Percentiles rank a stretch among this genome's conserved stretches.
Evolutionary conservation across 2,888 invertebrate species (phyloP).

Genomic region (Pandemis corylana): DNA sequence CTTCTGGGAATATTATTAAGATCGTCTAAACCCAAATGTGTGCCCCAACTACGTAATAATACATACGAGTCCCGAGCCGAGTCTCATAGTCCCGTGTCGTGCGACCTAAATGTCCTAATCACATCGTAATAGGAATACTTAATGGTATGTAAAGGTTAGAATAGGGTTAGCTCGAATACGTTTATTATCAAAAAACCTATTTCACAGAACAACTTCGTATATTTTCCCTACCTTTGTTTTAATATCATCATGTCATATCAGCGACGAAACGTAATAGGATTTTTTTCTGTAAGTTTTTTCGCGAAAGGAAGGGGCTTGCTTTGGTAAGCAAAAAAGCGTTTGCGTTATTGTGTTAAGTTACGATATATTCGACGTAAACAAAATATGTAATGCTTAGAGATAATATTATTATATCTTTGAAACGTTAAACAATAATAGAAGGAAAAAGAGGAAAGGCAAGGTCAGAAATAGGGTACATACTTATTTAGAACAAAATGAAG

Average conservation of each 20-base stretch:
- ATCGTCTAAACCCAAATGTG: neutral
- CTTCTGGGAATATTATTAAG: neutral
- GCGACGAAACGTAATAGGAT: constrained; percentile 30
- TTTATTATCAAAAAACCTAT: constrained; percentile 30
- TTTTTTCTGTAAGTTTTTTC: constrained; percentile 11
- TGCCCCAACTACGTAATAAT: constrained; percentile 1
- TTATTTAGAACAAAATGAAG: too few species aligned
- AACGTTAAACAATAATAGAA: neutral
- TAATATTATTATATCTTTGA: neutral
- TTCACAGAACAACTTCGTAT: constrained; percentile 39
- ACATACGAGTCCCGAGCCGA: neutral
- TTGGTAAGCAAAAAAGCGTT: neutral
- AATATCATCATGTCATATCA: constrained; percentile 43
- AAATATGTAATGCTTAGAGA: neutral
- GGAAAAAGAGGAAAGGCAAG: too few species aligned
- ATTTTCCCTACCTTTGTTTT: constrained; percentile 41
- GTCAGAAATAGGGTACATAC: too few species aligned
- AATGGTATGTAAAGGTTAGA: constrained; percentile 18
- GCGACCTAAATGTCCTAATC: constrained; percentile 10
- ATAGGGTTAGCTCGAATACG: neutral
- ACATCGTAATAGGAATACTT: constrained; percentile 27
- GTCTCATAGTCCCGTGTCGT: neutral
- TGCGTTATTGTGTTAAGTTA: neutral
- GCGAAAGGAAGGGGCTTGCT: constrained; percentile 7
- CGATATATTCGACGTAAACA: neutral